Conservation (phyloP, 2,888 invertebrate genomes). For the Aquatica leii region DNA sequence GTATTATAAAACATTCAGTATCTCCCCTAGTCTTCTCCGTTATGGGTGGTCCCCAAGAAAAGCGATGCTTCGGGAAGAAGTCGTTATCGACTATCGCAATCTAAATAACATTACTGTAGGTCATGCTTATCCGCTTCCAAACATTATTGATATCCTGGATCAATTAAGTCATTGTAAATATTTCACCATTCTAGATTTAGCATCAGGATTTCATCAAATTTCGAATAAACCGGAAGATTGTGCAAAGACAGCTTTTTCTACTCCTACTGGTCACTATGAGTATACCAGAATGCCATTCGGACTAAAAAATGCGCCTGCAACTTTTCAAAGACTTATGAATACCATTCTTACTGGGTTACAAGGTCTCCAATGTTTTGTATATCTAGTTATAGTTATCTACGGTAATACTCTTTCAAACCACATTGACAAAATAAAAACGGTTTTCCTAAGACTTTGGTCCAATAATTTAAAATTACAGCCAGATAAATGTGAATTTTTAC, state of each 20-base stretch:
- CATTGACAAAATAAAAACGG: neutral
- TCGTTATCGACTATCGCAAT: slow-evolving; percentile 55
- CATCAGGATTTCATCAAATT: too few relatives aligned
- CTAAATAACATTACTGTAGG: slow-evolving; percentile 54
- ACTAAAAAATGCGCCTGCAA: too few relatives aligned
- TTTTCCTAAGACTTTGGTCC: neutral
- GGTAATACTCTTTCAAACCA: neutral
- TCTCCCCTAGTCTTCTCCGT: slow-evolving; percentile 43
- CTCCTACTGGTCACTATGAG: too few relatives aligned
- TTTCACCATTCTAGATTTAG: too few relatives aligned
- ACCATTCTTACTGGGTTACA: too few relatives aligned
- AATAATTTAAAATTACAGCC: too few relatives aligned
- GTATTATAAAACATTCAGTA: slow-evolving; percentile 45
- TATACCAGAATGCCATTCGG: too few relatives aligned
- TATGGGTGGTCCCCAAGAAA: slow-evolving; percentile 53
- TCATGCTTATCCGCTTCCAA: slow-evolving; percentile 53
- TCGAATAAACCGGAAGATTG: neutral
- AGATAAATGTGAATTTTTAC: too few relatives aligned
- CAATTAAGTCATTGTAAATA: slow-evolving; percentile 48
- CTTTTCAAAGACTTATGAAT: too few relatives aligned
- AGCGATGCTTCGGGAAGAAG: slow-evolving; percentile 43
- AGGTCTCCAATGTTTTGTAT: neutral
- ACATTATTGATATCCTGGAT: slow-evolving; percentile 53
- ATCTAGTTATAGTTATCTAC: neutral
- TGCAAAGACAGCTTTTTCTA: neutral